Evolutionary conservation across 2,113 vertebrate species (phyloP).

Genomic region (human): DNA sequence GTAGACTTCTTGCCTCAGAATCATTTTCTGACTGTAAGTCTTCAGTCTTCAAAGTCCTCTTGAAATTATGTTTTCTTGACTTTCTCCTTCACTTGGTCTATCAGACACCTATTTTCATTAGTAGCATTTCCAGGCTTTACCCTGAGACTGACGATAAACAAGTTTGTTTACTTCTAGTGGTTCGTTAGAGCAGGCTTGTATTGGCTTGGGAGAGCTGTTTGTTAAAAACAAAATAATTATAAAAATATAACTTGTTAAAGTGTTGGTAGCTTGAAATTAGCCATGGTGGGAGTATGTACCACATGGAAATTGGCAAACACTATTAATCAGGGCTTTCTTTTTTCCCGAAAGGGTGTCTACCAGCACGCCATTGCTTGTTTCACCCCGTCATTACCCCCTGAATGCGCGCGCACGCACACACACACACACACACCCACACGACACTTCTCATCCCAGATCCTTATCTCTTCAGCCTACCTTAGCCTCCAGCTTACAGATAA

Average conservation of each 20-base stretch:
- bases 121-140: not conserved
- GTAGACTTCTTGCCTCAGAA: not conserved
- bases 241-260: constrained; percentile 23
- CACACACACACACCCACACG: not conserved
- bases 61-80: constrained; percentile 25
- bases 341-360: not conserved
- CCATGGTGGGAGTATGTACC: not conserved
- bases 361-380: not conserved
- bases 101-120: not conserved
- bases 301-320: not conserved
- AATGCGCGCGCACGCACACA: too few relatives aligned
- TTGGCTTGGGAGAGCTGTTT: not conserved
- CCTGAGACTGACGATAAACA: not conserved
- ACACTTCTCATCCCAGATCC: not conserved
- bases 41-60: not conserved
- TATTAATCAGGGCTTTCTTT: not conserved
- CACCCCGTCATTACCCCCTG: not conserved
- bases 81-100: not conserved
- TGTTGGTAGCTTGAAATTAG: constrained; percentile 29
- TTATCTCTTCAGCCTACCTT: not conserved
- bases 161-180: not conserved
- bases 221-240: constrained; percentile 31
- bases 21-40: not conserved
- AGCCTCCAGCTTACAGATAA: not conserved
- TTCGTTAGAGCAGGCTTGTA: not conserved